phyloP scores from a whole-genome alignment of 2,797 vertebrate genomes.

The Nyctibius grandis region DNA sequence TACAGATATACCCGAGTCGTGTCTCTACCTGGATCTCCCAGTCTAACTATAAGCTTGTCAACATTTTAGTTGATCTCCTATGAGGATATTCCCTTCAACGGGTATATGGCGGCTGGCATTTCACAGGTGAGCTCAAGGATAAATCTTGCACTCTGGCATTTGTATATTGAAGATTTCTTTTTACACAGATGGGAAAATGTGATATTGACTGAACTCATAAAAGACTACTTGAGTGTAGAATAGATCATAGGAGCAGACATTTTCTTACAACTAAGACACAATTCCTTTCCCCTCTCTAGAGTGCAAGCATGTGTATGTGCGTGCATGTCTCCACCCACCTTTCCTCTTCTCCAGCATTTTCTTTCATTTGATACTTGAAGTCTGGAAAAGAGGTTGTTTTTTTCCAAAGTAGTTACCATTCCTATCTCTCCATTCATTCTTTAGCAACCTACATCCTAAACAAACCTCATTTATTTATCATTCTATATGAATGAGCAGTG shows the following conservation, averaged over 20 bases:
- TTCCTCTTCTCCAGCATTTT: background rate
- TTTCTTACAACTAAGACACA: background rate
- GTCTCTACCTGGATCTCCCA: background rate
- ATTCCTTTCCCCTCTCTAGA: background rate
- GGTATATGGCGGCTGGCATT: background rate
- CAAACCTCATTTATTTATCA: background rate
- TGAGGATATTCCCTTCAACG: background rate
- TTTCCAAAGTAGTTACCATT: background rate
- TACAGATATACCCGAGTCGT: background rate
- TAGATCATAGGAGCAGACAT: background rate
- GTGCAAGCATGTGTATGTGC: background rate
- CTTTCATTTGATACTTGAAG: background rate
- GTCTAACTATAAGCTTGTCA: background rate
- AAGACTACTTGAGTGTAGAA: background rate
- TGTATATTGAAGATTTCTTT: background rate
- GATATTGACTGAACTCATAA: conserved; percentile 24
- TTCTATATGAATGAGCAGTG: background rate
- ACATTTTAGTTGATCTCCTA: background rate
- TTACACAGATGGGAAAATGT: background rate
- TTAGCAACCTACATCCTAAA: background rate
- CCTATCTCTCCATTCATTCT: background rate
- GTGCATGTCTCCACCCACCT: background rate
- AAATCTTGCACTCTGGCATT: background rate
- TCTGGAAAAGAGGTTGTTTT: background rate
- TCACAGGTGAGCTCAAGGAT: conserved; percentile 7